Base-by-base conservation (phyloP, 1,140 invertebrate species). In the Phymorhynchus buccinoides region DNA sequence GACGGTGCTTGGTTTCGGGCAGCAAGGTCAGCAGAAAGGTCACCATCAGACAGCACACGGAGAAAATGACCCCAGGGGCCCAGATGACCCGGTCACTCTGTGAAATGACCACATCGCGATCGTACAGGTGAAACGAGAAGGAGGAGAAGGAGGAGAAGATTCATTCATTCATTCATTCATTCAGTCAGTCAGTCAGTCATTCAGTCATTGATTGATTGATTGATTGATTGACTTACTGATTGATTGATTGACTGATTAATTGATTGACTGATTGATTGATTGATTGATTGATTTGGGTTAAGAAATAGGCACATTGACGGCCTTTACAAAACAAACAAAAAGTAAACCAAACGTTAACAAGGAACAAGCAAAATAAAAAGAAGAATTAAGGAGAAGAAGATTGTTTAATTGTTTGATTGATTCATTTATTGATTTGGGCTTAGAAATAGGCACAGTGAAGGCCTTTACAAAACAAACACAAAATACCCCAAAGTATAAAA, bases 1-100 rank as follows among this genome's bases (percentile, higher is more conserved):
- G 78, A 39, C 75, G 77, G 27, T 66, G 73, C 56, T 66, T 85
- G 14, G 88, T 88, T 73, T 89, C 88, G 14, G 88, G 88, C 22
- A 89, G 68, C n/a, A 87, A 80, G 9, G 86, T 35, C 22, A 88
- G 56, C 41, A 89, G 80, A 27, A 85, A 84, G n/a, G 68, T 73
- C 18, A 81, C 77, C 9, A 88, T 22, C 18, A 89, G 35, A 27
- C 73, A 84, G 27, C 4, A 22, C 22, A 30, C 79, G 18, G 79
- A 75, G 62, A 85, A 88, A 4, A 87, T 77, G 35, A 73, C 84
- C 1, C 87, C 87, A 18, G 87, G 87, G 27, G 83, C 84, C 85
- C 87, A 84, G 44, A 83, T 77, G 22, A 80, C 80, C 22, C 71
- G 30, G 12, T 71, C 77, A 44, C 75, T 78, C 88, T 88, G 86